Conservation (phyloP, 2,888 invertebrate genomes). For the Metopia argyrocephala region DNA sequence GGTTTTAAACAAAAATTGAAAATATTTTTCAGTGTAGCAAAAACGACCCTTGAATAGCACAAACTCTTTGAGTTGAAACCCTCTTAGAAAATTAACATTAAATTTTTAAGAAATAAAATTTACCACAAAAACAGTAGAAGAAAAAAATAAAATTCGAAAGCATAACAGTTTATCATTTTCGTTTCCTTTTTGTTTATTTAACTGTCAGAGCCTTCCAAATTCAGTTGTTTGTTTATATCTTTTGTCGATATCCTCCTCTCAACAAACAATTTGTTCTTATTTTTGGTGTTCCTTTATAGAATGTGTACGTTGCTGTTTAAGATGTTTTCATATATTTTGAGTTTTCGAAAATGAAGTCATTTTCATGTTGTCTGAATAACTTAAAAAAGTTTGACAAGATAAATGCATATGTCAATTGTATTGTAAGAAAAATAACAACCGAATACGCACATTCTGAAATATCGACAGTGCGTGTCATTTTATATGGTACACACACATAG, state of each 20-base stretch:
- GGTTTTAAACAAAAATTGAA: no score
- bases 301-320: not conserved
- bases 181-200: not conserved
- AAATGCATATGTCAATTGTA: constrained; percentile 55
- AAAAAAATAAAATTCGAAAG: not conserved
- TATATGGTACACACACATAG: not conserved
- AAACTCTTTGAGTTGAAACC: not conserved
- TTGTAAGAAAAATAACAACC: constrained; percentile 1
- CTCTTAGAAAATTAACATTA: constrained; percentile 15
- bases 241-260: constrained; percentile 8
- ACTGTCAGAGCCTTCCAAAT: constrained; percentile 21
- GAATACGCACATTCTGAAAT: not conserved
- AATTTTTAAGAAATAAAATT: no score
- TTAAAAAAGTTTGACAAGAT: constrained; percentile 52
- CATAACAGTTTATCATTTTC: constrained; percentile 1
- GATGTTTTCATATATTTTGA: constrained; percentile 11
- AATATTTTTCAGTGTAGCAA: no score
- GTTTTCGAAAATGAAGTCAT: constrained; percentile 53
- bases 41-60: not conserved
- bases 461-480: constrained; percentile 43
- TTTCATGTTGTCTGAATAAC: constrained; percentile 57
- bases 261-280: not conserved
- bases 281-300: constrained; percentile 12
- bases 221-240: constrained; percentile 7
- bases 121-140: not conserved